Percentiles rank a stretch among this genome's conserved stretches.
phyloP scores from a whole-genome alignment of 2,888 invertebrate genomes.

The Troides helena region DNA sequence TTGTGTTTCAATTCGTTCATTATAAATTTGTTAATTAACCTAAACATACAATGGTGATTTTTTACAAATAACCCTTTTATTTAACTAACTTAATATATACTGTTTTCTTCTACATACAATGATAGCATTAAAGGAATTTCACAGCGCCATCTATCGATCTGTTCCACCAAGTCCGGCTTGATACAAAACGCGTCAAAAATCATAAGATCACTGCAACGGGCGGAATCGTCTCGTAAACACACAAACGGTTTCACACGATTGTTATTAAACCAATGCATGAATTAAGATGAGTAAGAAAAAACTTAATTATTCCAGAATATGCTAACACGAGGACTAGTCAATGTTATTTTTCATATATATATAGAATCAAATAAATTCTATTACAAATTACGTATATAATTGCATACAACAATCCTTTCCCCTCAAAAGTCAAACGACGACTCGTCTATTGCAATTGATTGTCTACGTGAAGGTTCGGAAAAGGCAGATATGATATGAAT shows the following conservation, averaged over 20 bases:
- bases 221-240: conserved; percentile 13
- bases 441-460: too few relatives aligned
- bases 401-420: not conserved
- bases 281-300: not conserved
- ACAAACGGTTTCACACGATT: conserved; percentile 3
- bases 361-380: not conserved
- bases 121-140: conserved; percentile 37
- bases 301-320: conserved; percentile 21
- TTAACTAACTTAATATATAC: conserved; percentile 58
- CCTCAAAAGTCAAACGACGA: too few relatives aligned
- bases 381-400: not conserved
- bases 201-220: conserved; percentile 24
- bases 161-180: conserved; percentile 21
- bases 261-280: not conserved
- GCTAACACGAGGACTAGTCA: conserved; percentile 26
- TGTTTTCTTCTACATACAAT: conserved; percentile 53
- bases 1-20: conserved; percentile 46
- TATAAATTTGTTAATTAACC: conserved; percentile 51
- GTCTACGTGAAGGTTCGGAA: too few relatives aligned
- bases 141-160: conserved; percentile 1
- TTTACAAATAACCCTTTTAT: conserved; percentile 49
- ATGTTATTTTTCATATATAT: conserved; percentile 6
- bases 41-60: conserved; percentile 64
- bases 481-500: too few relatives aligned
- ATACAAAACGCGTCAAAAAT: conserved; percentile 38